Evolutionary conservation across 2,888 invertebrate genomes (phyloP).

Genomic region (Trachelus iudaicus): DNA sequence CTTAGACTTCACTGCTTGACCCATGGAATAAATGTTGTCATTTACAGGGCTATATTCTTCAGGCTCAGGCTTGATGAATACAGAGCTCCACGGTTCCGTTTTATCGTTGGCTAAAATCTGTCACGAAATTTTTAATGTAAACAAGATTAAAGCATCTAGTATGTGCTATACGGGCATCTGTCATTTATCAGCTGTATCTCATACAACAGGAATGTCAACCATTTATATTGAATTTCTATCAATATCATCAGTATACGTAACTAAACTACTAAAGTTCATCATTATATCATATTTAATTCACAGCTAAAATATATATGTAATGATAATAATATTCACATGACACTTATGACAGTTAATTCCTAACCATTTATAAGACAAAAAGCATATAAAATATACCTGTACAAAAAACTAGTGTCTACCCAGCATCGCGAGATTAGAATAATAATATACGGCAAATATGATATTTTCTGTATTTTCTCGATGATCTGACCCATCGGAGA

Average conservation of each 20-base stretch:
- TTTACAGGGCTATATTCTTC: neutral
- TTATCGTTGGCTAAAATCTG: constrained; percentile 2
- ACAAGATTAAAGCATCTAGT: neutral
- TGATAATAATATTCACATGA: too few species aligned
- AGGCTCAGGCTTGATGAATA: neutral
- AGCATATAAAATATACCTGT: too few species aligned
- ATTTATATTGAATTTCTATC: neutral
- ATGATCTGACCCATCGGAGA: neutral
- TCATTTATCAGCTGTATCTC: neutral
- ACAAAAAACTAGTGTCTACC: neutral
- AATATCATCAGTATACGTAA: neutral
- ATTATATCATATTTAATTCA: too few species aligned
- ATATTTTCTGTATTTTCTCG: neutral
- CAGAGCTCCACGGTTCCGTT: neutral
- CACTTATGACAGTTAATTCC: too few species aligned
- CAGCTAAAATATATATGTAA: too few species aligned
- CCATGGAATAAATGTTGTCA: neutral
- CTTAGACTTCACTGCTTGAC: neutral
- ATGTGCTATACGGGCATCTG: neutral
- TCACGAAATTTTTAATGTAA: neutral
- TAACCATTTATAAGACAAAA: too few species aligned
- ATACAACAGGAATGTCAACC: neutral
- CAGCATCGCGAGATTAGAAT: neutral
- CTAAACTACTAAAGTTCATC: neutral
- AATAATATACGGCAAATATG: neutral